A percentile compares a stretch with the other conserved stretches of the same genome.
phyloP scores from a whole-genome alignment of 2,888 invertebrate species.

The Pristionchus maxplancki region DNA sequence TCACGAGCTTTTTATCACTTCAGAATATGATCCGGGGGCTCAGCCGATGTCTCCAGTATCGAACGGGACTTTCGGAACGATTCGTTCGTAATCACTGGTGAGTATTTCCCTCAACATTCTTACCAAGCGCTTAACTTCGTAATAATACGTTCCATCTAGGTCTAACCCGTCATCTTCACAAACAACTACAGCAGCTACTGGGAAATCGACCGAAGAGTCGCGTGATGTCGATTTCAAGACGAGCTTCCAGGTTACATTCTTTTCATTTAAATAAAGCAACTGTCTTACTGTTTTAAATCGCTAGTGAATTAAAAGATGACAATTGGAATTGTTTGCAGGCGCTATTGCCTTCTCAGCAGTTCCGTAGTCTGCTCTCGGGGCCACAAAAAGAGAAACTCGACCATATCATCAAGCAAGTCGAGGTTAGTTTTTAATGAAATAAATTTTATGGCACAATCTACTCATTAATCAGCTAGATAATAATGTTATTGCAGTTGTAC shows the following conservation, averaged over 20 bases:
- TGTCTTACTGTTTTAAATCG: neutral
- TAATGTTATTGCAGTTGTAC: conserved; percentile 23
- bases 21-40: conserved; percentile 1
- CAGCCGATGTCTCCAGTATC: conserved; percentile 1
- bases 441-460: neutral
- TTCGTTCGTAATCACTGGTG: conserved; percentile 36
- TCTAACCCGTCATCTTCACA: conserved; percentile 21
- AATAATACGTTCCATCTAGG: neutral
- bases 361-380: neutral
- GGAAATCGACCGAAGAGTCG: neutral
- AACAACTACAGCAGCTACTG: neutral
- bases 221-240: neutral
- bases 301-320: neutral
- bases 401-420: conserved; percentile 30
- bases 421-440: neutral
- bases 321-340: neutral
- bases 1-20: too few relatives aligned
- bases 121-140: neutral
- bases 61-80: neutral
- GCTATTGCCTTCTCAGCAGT: neutral
- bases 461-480: neutral
- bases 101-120: neutral
- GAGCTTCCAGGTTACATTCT: neutral
- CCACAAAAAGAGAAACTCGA: conserved; percentile 3
- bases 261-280: neutral